phyloP scores from a whole-genome alignment of 2,888 invertebrate species.

The Parnassius smintheus region DNA sequence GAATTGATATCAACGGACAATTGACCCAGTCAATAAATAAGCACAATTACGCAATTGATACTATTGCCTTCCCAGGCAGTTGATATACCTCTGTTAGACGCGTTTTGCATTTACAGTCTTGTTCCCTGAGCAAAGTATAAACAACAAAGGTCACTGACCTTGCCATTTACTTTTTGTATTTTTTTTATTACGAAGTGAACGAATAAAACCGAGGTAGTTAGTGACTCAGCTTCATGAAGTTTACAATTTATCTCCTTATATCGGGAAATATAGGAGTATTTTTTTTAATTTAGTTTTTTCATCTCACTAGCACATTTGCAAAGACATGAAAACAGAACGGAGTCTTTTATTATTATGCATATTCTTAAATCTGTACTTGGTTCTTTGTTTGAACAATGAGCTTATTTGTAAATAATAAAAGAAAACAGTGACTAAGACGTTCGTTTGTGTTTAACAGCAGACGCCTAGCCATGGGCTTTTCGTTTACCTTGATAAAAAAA shows the following conservation, averaged over 20 bases:
- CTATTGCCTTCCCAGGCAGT: constrained; percentile 36
- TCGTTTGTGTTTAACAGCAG: constrained; percentile 21
- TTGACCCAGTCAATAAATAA: constrained; percentile 56
- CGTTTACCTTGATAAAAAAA: constrained; percentile 31
- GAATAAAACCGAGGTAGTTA: not conserved
- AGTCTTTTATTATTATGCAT: not conserved
- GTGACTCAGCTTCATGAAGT: too few species aligned
- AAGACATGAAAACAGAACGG: not conserved
- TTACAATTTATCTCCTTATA: too few species aligned
- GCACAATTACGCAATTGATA: constrained; percentile 57
- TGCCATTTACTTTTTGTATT: constrained; percentile 11
- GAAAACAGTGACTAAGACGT: constrained; percentile 49
- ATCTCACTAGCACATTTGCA: not conserved
- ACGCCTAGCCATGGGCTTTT: constrained; percentile 9
- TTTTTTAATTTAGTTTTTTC: too few species aligned
- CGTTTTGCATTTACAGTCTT: constrained; percentile 29
- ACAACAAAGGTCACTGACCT: constrained; percentile 33
- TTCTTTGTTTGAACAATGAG: constrained; percentile 36
- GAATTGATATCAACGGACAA: constrained; percentile 15
- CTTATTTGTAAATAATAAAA: constrained; percentile 48
- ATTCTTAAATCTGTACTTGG: not conserved
- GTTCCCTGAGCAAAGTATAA: constrained; percentile 24
- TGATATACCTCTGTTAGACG: constrained; percentile 12
- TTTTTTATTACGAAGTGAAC: not conserved
- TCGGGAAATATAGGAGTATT: too few species aligned